These are phyloP conservation scores for Hoplostethus mediterraneus DNA, from an alignment of 2,797 vertebrate species.

Conservation along the genomic window DNA sequence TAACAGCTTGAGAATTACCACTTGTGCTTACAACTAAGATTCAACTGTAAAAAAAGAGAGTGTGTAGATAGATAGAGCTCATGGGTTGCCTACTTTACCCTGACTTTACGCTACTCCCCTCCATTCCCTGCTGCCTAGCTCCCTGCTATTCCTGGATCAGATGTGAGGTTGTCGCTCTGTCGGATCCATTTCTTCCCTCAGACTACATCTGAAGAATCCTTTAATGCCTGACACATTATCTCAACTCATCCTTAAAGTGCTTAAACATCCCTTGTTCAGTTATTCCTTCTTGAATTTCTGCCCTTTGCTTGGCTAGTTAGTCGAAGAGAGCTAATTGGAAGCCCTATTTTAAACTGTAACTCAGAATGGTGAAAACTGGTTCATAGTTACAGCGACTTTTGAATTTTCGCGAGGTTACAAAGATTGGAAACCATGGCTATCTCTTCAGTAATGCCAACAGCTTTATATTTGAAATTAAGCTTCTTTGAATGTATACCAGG, in stretches of 20 bases:
- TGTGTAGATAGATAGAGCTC: constrained; percentile 4
- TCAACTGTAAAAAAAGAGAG: background rate
- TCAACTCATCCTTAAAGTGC: constrained; percentile 35
- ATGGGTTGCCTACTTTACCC: constrained; percentile 39
- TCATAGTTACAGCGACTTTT: too few relatives aligned
- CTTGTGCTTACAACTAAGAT: constrained; percentile 43
- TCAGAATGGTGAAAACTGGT: background rate
- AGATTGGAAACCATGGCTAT: background rate
- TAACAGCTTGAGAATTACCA: constrained; percentile 29
- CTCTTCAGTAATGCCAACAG: background rate
- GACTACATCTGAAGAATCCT: constrained; percentile 34
- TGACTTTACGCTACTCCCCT: constrained; percentile 31
- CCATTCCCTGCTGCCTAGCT: constrained; percentile 3
- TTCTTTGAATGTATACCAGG: background rate
- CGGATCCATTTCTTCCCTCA: constrained; percentile 32
- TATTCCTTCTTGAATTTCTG: constrained; percentile 15
- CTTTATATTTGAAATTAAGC: too few relatives aligned
- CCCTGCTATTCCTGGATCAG: background rate
- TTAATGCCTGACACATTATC: constrained; percentile 47
- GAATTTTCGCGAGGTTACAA: constrained; percentile 10
- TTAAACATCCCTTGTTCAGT: constrained; percentile 24
- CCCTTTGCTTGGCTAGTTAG: background rate
- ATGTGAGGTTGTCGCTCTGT: constrained; percentile 25
- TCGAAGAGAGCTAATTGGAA: constrained; percentile 26
- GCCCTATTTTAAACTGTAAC: constrained; percentile 17